Evolutionary conservation across 2,113 vertebrate species (phyloP).

Genomic region (Percina caprodes): DNA sequence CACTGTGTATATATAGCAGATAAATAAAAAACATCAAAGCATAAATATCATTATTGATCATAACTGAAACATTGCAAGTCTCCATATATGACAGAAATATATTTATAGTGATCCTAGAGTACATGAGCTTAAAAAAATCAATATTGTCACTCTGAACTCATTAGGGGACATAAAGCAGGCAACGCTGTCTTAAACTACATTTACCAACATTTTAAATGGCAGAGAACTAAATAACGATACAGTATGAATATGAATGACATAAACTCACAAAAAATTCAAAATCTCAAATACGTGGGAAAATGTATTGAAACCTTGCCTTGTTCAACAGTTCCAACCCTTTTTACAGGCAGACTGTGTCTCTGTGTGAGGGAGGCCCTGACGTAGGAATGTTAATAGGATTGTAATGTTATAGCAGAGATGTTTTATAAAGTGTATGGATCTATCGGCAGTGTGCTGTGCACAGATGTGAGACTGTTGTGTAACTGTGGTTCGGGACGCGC

Average conservation of each 20-base stretch:
- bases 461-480: slow-evolving; percentile 36
- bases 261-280: background rate
- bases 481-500: slow-evolving; percentile 37
- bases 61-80: slow-evolving; percentile 8
- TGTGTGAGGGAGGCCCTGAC: background rate
- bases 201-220: slow-evolving; percentile 9
- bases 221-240: background rate
- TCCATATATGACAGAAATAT: slow-evolving; percentile 1
- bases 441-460: slow-evolving; percentile 26
- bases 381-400: background rate
- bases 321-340: slow-evolving; percentile 1
- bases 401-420: background rate
- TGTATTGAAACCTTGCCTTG: background rate
- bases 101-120: slow-evolving; percentile 22
- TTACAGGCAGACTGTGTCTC: background rate
- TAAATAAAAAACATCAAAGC: background rate
- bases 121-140: background rate
- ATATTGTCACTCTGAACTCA: background rate
- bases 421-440: slow-evolving; percentile 9
- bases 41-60: background rate
- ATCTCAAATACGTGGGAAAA: background rate
- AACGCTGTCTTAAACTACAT: background rate
- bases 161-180: background rate
- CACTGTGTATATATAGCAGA: slow-evolving; percentile 5
- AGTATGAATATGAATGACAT: background rate